Evolutionary conservation across 2,888 invertebrate species (phyloP), one percentile per base, ranked within the genome.

Genomic region (Oscheius sp.): DNA sequence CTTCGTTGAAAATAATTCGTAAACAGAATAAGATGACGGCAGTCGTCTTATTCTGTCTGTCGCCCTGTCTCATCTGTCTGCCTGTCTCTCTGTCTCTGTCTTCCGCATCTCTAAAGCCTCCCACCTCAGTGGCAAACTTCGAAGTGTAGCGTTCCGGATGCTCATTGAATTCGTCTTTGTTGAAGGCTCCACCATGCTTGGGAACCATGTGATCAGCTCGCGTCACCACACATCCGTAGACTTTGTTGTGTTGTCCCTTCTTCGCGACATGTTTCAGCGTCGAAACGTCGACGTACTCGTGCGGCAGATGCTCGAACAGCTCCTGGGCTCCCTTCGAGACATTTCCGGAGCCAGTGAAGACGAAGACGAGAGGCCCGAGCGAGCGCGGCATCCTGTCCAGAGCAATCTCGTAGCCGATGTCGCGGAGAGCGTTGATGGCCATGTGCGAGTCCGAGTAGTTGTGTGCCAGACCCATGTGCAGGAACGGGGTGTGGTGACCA

Each of bases 401-500:
- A 0, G 98, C 93, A 63, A 99, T 96, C 91, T 99, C 98, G 90
- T 99, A 99, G 0, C 99, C 99, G n/a, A 96, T 96, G 90, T 99
- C 99, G 29, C 99, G 92, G 57, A 99, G 94, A 0, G 97, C 96
- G 90, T 99, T 98, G 37, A 95, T 92, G 0, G 98, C 98, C 95
- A 97, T 96, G 85, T 95, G 96, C 0, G 96, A 96, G 90, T 95
- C 96, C 50, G 98, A 92, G 90, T 99, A 99, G 90, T 99, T 99
- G 89, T 99, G 99, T 0, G 99, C 96, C 3, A 96, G 96, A 0
- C 96, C 98, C 80, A 99, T 95, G 89, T 99, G 96, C 94, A 99
- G 96, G 89, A 99, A 99, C 0, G 99, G 99, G 0, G 99, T 99
- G 89, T 99, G 99, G 90, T 99, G 98, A 0, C 99, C 99, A 35